Conservation (phyloP, 2,113 vertebrate genomes). For the Macroglossus sobrinus region DNA sequence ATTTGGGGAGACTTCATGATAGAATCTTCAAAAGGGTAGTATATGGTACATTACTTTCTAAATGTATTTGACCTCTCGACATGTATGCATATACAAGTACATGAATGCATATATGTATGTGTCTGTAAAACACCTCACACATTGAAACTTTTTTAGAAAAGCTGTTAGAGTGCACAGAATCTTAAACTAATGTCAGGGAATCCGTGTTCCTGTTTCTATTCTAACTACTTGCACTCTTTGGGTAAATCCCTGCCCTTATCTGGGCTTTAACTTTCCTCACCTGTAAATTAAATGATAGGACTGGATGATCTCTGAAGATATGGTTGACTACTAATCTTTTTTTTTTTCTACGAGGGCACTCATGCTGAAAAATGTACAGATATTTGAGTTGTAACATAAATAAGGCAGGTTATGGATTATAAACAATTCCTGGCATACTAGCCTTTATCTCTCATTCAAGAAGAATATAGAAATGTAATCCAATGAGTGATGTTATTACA, state of each 20-base stretch:
- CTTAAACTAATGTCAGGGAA: background rate
- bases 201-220: background rate
- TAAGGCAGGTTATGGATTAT: background rate
- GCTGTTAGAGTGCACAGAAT: background rate
- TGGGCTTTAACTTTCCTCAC: background rate
- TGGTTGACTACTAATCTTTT: background rate
- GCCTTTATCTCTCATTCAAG: background rate
- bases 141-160: background rate
- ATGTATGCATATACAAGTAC: background rate
- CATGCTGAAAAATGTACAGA: background rate
- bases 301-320: background rate
- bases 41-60: background rate
- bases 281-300: background rate
- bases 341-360: background rate
- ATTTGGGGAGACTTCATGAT: background rate
- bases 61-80: background rate
- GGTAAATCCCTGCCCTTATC: background rate
- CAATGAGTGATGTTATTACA: background rate
- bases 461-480: background rate
- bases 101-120: background rate
- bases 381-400: background rate
- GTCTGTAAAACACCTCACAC: background rate
- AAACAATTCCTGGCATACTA: background rate
- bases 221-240: background rate
- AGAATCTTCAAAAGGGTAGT: background rate